Base-by-base conservation (phyloP, 2,888 invertebrate genomes). In the Rhamnusium bicolor region DNA sequence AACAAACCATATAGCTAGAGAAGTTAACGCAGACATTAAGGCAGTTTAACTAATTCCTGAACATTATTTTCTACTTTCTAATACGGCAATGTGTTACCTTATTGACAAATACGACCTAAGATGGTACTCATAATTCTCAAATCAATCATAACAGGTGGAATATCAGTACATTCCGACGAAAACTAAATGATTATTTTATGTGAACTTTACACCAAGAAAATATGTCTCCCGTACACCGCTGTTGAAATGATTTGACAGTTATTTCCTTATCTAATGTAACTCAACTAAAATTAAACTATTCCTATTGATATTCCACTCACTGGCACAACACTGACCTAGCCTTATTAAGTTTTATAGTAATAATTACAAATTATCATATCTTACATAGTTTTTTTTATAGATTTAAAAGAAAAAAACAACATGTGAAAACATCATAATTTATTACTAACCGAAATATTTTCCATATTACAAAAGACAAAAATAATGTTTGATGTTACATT, bases 401-500 rank as follows among this genome's bases (percentile, higher is more conserved):
- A 3, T 47, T 10, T 19, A 54, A 8, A 19, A 46, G 61, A 61
- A 18, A 61, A 16, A 19, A 19, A 61, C 8, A 16, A 10, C 18
- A 12, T n/a, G 16, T n/a, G 40, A 61, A 61, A 61, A 61, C 61
- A 61, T 16, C 21, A 1, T 6, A 7, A 18, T 40, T 32, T 18
- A 40, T 16, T 19, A 19, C 40, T 19, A 61, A 21, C 18, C 7
- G 61, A 12, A 19, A 61, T 46, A 40, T 46, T 21, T 32, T 10
- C 19, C 61, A 40, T 46, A 40, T 46, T 61, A 51, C 63, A 47
- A 1, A 3, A 12, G 18, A 10, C 21, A 63, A 63, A 63, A 63
- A 63, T 51, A 47, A 51, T 8, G 40, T n/a, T 32, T 19, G 63
- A 27, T 27, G 51, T 27, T 63, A 63, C 24, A 47, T 49, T 63